These are phyloP conservation scores for Syrrhaptes paradoxus DNA, from an alignment of 2,113 vertebrate genomes.

Conservation along the genomic window DNA sequence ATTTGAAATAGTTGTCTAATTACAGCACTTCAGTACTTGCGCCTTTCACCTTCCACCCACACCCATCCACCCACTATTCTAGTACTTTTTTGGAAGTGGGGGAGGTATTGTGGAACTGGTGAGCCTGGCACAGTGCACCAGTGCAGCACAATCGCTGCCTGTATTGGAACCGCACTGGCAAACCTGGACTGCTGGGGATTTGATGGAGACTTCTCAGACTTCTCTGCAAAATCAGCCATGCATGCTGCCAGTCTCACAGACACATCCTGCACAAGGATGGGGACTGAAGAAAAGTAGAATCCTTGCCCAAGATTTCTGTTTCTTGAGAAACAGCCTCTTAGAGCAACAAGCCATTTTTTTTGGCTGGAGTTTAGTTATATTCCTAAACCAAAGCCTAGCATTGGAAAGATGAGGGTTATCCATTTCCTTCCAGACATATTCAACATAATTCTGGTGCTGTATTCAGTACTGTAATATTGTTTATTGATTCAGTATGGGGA, in stretches of 20 bases:
- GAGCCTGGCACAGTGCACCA: not conserved
- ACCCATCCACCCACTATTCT: not conserved
- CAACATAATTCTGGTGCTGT: not conserved
- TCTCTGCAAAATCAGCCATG: not conserved
- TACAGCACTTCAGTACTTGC: not conserved
- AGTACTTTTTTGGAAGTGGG: not conserved
- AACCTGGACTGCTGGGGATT: not conserved
- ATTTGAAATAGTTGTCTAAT: not conserved
- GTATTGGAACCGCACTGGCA: not conserved
- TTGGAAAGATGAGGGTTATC: not conserved
- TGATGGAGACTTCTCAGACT: not conserved
- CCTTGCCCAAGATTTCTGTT: not conserved
- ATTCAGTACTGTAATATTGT: not conserved
- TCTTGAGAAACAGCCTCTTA: not conserved
- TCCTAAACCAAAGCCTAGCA: not conserved
- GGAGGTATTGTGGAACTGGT: not conserved
- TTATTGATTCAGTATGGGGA: not conserved
- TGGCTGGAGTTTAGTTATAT: not conserved
- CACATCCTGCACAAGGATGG: not conserved
- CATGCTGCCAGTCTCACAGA: not conserved
- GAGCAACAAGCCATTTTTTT: not conserved
- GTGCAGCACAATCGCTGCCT: not conserved
- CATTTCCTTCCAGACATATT: not conserved
- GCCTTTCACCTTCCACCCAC: not conserved
- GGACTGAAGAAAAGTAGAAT: not conserved